Evolutionary conservation across 92 coral and sea anemone species (phyloP).

Genomic region (Montipora capitata): DNA sequence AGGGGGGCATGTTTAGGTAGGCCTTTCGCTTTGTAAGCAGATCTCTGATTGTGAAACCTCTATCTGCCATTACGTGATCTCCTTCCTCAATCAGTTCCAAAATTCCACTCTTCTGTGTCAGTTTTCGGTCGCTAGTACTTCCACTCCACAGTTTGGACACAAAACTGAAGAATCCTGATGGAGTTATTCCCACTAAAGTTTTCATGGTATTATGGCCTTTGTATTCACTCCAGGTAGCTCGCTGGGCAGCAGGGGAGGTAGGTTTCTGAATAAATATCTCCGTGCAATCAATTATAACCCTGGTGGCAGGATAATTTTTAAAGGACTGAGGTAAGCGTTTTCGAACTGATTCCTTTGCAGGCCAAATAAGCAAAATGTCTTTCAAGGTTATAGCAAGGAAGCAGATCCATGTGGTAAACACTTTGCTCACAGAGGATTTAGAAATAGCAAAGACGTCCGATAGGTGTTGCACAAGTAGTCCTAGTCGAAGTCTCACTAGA

Average conservation of each 20-base stretch:
- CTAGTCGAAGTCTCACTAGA: no score
- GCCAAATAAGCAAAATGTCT: no score
- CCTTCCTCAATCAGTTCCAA: neutral
- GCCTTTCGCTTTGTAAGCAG: neutral
- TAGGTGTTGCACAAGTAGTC: no score
- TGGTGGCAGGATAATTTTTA: no score
- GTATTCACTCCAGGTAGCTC: slow-evolving; percentile 11
- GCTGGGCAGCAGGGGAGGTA: slow-evolving; percentile 34
- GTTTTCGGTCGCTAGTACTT: slow-evolving; percentile 14
- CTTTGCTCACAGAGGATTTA: no score
- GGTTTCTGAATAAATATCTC: slow-evolving; percentile 30
- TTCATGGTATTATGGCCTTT: slow-evolving; percentile 46
- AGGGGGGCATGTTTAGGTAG: neutral
- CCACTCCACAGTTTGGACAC: slow-evolving; percentile 43
- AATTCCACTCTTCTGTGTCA: neutral
- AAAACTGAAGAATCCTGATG: no score
- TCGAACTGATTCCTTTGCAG: no score
- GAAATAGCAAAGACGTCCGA: no score
- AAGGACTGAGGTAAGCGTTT: no score
- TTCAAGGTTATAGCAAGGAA: no score
- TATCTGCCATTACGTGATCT: neutral
- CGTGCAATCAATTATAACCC: slow-evolving; percentile 31
- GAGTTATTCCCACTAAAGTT: neutral
- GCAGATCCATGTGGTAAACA: no score
- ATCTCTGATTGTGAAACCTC: neutral